A percentile compares a stretch with the other conserved stretches of the same genome.
phyloP scores from a whole-genome alignment of 2,888 invertebrate species.

The Metellina segmentata region DNA sequence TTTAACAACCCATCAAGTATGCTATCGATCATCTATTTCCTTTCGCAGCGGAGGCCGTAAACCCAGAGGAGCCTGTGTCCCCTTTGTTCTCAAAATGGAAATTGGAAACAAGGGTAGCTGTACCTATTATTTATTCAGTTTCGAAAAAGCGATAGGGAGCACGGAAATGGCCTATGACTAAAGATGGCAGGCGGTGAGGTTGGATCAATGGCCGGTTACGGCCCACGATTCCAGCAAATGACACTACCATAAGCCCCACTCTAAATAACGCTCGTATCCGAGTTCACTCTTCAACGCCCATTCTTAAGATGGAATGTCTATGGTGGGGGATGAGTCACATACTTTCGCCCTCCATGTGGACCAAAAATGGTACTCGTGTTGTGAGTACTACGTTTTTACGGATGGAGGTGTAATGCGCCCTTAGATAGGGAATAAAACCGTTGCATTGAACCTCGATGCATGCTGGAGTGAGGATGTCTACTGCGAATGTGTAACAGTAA shows the following conservation, averaged over 20 bases:
- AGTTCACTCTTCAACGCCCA: constrained; percentile 42
- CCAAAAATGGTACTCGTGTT: background rate
- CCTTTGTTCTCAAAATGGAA: constrained; percentile 40
- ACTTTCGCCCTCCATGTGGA: background rate
- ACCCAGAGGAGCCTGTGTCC: background rate
- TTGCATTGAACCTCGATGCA: background rate
- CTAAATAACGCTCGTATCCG: constrained; percentile 52
- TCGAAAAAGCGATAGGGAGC: constrained; percentile 53
- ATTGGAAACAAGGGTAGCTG: constrained; percentile 48
- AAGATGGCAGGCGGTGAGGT: constrained; percentile 43
- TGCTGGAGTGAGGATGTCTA: background rate
- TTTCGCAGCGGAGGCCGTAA: background rate
- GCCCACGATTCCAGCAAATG: constrained; percentile 64
- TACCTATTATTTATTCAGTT: constrained; percentile 63
- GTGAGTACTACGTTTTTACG: background rate
- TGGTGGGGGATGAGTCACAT: constrained; percentile 21
- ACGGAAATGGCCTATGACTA: constrained; percentile 63
- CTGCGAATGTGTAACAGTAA: background rate
- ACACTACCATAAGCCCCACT: constrained; percentile 45
- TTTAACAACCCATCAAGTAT: constrained; percentile 48
- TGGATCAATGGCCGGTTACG: constrained; percentile 45
- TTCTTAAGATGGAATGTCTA: constrained; percentile 29
- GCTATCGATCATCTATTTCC: constrained; percentile 52
- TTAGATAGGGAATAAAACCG: background rate
- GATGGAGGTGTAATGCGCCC: background rate